Percentiles rank a stretch among this genome's conserved stretches.
phyloP scores from a whole-genome alignment of 2,113 vertebrate genomes.

The Cochlearius cochlearius region DNA sequence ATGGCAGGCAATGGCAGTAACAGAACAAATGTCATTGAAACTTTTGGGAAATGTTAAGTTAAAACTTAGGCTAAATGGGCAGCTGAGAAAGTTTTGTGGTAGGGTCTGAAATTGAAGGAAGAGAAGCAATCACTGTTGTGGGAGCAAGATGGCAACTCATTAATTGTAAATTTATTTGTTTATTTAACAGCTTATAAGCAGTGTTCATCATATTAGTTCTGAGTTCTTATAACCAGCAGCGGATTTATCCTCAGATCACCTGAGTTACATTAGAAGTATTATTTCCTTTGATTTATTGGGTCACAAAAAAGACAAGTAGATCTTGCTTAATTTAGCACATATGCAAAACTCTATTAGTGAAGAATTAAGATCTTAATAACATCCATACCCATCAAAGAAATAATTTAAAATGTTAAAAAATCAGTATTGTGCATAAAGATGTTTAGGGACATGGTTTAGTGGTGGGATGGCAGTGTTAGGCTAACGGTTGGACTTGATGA shows the following conservation, averaged over 20 bases:
- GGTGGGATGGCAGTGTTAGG: too few relatives aligned
- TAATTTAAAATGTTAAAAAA: neutral
- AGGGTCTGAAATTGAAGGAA: neutral
- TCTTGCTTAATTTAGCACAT: neutral
- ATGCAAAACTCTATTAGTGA: neutral
- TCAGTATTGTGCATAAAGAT: neutral
- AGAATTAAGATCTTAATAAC: neutral
- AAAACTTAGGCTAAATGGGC: neutral
- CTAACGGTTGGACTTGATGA: too few relatives aligned
- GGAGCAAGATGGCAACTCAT: neutral
- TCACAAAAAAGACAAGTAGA: neutral
- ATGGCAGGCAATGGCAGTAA: neutral
- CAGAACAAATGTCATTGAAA: neutral
- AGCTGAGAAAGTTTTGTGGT: neutral
- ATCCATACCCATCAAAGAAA: neutral
- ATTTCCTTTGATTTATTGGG: neutral
- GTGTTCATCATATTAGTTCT: neutral
- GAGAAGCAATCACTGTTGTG: neutral
- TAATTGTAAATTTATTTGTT: neutral
- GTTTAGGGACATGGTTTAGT: too few relatives aligned
- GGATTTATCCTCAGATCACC: slow-evolving; percentile 6
- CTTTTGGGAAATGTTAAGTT: neutral
- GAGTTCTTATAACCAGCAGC: neutral
- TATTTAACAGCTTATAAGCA: neutral
- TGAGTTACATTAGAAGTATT: neutral